A percentile compares a stretch with the other conserved stretches of the same genome.
These are phyloP conservation scores for Pelobates cultripes DNA, from an alignment of 2,797 vertebrate species.

Conservation along the genomic window DNA sequence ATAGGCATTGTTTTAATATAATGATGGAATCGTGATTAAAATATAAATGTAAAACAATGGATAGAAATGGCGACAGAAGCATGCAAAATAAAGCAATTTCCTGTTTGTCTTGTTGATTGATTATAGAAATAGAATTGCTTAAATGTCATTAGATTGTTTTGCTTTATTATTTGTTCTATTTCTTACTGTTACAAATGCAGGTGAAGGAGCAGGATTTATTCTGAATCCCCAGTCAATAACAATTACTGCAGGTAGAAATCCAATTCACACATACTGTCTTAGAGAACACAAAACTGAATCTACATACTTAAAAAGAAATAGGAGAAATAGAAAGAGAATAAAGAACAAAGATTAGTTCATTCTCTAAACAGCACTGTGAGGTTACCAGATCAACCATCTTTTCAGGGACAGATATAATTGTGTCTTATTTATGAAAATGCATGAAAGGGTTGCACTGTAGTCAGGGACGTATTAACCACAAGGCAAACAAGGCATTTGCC, in stretches of 20 bases:
- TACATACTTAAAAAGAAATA: neutral
- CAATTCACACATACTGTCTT: neutral
- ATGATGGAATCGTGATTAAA: slow-evolving; percentile 23
- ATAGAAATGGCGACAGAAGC: neutral
- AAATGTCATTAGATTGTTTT: neutral
- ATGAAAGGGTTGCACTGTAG: too few species aligned
- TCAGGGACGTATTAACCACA: too few species aligned
- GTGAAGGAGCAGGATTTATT: neutral
- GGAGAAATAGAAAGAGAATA: too few species aligned
- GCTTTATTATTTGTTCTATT: neutral
- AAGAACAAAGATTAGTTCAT: too few species aligned
- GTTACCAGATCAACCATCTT: too few species aligned
- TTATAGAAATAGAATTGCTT: neutral
- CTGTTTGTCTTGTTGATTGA: neutral
- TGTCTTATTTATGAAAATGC: too few species aligned
- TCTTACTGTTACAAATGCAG: neutral
- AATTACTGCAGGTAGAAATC: neutral
- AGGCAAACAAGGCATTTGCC: too few species aligned
- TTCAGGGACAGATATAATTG: too few species aligned
- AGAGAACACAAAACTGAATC: neutral
- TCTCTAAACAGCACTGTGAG: too few species aligned
- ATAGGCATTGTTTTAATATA: slow-evolving; percentile 11
- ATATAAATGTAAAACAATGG: slow-evolving; percentile 24
- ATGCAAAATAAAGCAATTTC: neutral
- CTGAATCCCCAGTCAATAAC: neutral